Base-by-base conservation (phyloP, 2,888 invertebrate genomes). In the Yponomeuta plumbellus region DNA sequence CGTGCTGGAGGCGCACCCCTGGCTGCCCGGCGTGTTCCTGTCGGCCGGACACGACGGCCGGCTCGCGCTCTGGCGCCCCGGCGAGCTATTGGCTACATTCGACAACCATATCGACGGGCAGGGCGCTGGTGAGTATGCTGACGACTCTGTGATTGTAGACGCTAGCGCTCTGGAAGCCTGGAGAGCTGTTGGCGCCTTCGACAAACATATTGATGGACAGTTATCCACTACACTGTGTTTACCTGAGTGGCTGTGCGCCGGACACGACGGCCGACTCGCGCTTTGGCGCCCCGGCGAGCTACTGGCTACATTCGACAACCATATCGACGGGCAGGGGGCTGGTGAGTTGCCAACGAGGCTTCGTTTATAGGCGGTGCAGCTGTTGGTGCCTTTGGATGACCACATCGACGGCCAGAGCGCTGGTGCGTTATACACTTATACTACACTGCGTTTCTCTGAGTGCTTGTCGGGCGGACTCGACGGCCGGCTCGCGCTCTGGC, bases 1-100 rank as follows among this genome's bases (percentile, higher is more conserved):
- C 91, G 98, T 98, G 21, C 88, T 99, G 66, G 98, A 98, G 88
- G 93, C 97, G 23, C 98, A 98, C 89, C 99, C 99, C 0, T 97
- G 91, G 92, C 95, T 76, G 87, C 92, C 94, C 57, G 94, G 92
- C 75, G 93, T 99, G 66, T 87, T 99, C 71, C 91, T 99, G 61
- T 98, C 97, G 66, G 98, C 98, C 52, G 99, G 99, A 0, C 99
- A 99, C 83, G 99, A 99, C 88, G 99, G 99, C 0, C 95, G 96
- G 79, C 92, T 97, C 64, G 94, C 96, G 74, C 92, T 97, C 70
- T 97, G 97, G 97, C 81, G 94, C 66, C 67, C 1, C 11, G 76
- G 76, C 0, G 75, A 78, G 26, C 65, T 11, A 11, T 58, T 11
- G 4, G 13, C 21, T 23, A 64, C 22, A 3, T 6, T 6, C 11